Evolutionary conservation across 2,113 vertebrate species (phyloP).

Genomic region (Capra hircus): DNA sequence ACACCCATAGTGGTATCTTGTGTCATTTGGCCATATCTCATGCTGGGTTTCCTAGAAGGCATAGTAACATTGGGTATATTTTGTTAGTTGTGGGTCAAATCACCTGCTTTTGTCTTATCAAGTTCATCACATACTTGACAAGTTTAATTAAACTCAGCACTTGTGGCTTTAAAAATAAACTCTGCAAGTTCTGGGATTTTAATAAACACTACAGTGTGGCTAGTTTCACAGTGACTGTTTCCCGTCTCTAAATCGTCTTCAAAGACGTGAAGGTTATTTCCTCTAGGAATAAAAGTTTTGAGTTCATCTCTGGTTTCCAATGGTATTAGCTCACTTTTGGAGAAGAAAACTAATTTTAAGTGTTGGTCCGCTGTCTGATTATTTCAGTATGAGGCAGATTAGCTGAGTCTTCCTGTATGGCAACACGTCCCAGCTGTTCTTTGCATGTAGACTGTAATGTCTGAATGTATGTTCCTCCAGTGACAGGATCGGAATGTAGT

Average conservation of each 20-base stretch:
- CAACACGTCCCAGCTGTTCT: not conserved
- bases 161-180: not conserved
- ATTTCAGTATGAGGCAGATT: not conserved
- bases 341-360: not conserved
- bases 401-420: not conserved
- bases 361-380: constrained; percentile 2
- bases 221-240: not conserved
- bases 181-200: not conserved
- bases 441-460: not conserved
- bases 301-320: not conserved
- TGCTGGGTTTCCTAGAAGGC: not conserved
- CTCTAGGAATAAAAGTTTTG: not conserved
- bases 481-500: not conserved
- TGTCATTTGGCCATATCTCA: not conserved
- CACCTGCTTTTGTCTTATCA: not conserved
- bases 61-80: not conserved
- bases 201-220: not conserved
- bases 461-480: not conserved
- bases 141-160: not conserved
- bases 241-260: not conserved
- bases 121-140: not conserved
- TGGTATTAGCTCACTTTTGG: not conserved
- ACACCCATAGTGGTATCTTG: not conserved
- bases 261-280: not conserved
- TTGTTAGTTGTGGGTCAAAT: not conserved